Evolutionary conservation across 1,140 invertebrate genomes (phyloP).

Genomic region (Trichonephila inaurata): DNA sequence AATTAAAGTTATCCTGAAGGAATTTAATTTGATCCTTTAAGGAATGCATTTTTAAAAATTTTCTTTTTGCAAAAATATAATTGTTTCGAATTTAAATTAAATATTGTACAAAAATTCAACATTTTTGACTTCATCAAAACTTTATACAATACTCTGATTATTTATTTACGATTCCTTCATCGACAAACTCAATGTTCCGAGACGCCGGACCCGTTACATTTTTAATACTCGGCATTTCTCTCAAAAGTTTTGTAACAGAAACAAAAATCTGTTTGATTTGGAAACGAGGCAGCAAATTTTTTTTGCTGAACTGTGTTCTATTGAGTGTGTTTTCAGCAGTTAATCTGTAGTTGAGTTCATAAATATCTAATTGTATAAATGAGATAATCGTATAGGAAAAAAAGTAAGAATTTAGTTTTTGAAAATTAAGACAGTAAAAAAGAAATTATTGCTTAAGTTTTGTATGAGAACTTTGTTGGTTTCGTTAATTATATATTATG

Average conservation of each 20-base stretch:
- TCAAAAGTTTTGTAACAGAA: not conserved
- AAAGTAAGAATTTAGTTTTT: not conserved
- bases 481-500: not conserved
- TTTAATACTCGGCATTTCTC: no score
- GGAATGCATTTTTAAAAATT: no score
- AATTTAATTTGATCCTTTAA: no score
- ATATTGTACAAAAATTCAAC: no score
- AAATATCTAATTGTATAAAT: not conserved
- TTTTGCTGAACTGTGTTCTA: not conserved
- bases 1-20: no score
- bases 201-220: no score
- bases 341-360: not conserved
- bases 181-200: no score
- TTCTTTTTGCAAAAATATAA: no score
- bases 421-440: not conserved
- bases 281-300: not conserved
- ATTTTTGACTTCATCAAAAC: no score
- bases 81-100: no score
- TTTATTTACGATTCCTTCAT: no score
- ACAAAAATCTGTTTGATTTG: not conserved
- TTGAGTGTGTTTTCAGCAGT: not conserved
- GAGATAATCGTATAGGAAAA: not conserved
- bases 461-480: not conserved
- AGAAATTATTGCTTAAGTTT: not conserved
- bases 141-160: no score